Evolutionary conservation across 2,888 invertebrate species (phyloP).

Genomic region (Rhingia campestris): DNA sequence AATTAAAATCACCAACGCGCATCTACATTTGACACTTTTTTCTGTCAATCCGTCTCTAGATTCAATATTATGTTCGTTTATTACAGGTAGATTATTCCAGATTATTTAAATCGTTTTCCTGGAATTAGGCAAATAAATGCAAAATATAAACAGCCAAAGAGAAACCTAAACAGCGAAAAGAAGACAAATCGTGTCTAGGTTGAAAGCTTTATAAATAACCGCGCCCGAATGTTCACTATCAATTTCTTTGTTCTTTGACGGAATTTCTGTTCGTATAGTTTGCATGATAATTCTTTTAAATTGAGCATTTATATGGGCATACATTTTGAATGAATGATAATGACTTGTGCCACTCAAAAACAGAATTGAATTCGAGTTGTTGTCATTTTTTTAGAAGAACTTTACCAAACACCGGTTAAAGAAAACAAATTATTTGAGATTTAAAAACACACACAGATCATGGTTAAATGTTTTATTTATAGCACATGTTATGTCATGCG

Average conservation of each 20-base stretch:
- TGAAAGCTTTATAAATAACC: conserved; percentile 45
- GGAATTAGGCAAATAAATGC: conserved; percentile 9
- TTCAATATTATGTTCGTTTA: conserved; percentile 20
- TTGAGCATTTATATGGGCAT: conserved; percentile 71
- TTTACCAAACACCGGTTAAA: conserved; percentile 46
- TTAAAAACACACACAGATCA: conserved; percentile 16
- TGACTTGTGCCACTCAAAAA: conserved; percentile 46
- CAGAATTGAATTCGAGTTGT: conserved; percentile 53
- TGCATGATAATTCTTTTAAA: conserved; percentile 68
- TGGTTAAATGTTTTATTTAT: conserved; percentile 65
- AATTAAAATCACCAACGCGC: conserved; percentile 33
- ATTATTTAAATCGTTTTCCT: conserved; percentile 54
- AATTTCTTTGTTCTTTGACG: conserved; percentile 56
- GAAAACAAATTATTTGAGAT: conserved; percentile 2
- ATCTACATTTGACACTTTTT: background rate
- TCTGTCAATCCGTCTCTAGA: conserved; percentile 1
- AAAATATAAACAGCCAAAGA: conserved; percentile 11
- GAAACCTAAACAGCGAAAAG: conserved; percentile 16
- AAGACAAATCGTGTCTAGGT: conserved; percentile 68
- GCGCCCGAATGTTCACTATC: conserved; percentile 46
- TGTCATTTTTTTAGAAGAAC: conserved; percentile 46
- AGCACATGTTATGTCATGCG: conserved; percentile 61
- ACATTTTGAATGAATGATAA: conserved; percentile 65
- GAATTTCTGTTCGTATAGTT: conserved; percentile 31
- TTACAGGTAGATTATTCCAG: conserved; percentile 65